phyloP scores from a whole-genome alignment of 1,140 invertebrate genomes.

The Zelostemma sp. region DNA sequence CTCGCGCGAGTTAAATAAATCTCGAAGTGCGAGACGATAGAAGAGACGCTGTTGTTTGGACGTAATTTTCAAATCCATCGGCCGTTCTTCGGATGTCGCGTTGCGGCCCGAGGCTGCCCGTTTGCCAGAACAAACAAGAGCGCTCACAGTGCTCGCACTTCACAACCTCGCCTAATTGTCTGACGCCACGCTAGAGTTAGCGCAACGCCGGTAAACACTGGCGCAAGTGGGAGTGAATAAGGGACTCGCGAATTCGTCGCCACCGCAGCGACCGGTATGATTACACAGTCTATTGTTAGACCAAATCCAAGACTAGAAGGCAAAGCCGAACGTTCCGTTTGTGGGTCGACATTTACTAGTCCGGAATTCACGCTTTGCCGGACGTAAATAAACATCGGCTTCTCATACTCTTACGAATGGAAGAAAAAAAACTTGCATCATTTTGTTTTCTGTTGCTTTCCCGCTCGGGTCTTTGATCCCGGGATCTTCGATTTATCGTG shows the following conservation, averaged over 20 bases:
- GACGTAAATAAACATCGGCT: neutral
- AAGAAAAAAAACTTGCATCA: neutral
- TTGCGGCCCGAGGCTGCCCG: conserved; percentile 14
- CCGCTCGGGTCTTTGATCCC: neutral
- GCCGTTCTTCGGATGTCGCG: too few species aligned
- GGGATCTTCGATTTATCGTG: neutral
- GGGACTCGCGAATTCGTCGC: conserved; percentile 30
- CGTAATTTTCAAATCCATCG: neutral
- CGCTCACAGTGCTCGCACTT: conserved; percentile 14
- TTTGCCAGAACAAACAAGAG: conserved; percentile 48
- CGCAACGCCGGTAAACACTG: conserved; percentile 38
- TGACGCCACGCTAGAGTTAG: conserved; percentile 40
- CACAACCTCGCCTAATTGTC: conserved; percentile 37
- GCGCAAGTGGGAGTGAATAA: conserved; percentile 25
- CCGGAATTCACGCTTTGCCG: conserved; percentile 15
- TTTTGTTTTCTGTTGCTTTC: neutral
- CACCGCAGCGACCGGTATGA: conserved; percentile 28
- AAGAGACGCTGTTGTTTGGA: neutral
- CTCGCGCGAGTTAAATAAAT: neutral
- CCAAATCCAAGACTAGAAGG: conserved; percentile 39
- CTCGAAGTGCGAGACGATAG: neutral
- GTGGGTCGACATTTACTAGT: conserved; percentile 47
- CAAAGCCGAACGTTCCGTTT: conserved; percentile 54
- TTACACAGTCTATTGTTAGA: conserved; percentile 55
- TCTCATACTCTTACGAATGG: neutral